These are phyloP conservation scores for Bombus huntii DNA, from an alignment of 1,140 invertebrate species.

Conservation along the genomic window DNA sequence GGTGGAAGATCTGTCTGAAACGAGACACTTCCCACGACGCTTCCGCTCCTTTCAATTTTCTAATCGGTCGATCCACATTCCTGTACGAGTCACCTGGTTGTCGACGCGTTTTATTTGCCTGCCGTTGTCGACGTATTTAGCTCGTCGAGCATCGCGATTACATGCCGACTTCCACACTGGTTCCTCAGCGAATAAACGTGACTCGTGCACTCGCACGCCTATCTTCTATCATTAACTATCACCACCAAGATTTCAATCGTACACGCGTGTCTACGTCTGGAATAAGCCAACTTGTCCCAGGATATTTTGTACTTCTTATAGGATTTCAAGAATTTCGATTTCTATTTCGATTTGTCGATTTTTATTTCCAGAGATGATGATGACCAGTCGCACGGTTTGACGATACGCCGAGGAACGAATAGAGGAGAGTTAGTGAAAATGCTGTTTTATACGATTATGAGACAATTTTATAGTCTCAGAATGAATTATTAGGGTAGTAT, in stretches of 20 bases:
- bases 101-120: not conserved
- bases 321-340: not conserved
- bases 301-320: not conserved
- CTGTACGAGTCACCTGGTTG: not conserved
- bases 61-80: not conserved
- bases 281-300: not conserved
- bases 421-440: no score
- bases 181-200: not conserved
- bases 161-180: not conserved
- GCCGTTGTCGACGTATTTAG: not conserved
- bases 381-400: not conserved
- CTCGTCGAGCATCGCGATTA: not conserved
- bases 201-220: not conserved
- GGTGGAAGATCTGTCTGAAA: not conserved
- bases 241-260: slow-evolving; percentile 9
- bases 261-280: not conserved
- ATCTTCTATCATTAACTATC: slow-evolving; percentile 35
- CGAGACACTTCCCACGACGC: slow-evolving; percentile 10
- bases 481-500: no score
- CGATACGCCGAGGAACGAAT: not conserved
- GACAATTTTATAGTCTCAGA: no score
- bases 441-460: no score
- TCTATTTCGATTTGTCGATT: not conserved
- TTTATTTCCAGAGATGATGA: not conserved
- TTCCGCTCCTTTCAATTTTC: not conserved